phyloP scores from a whole-genome alignment of 2,797 vertebrate genomes.

The Alectoris magna region DNA sequence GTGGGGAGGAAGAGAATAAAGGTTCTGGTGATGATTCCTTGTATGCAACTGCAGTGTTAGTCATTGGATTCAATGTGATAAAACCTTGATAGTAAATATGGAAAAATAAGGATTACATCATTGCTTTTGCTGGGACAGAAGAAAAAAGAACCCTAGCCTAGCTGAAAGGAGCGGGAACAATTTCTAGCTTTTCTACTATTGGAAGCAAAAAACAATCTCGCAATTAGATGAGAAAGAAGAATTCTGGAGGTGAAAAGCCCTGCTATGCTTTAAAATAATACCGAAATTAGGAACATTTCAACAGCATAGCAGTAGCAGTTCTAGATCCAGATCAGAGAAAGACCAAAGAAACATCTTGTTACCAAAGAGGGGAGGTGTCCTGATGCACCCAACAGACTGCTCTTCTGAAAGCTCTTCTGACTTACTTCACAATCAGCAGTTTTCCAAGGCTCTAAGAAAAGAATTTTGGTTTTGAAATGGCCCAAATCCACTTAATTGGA shows the following conservation, averaged over 20 bases:
- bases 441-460: background rate
- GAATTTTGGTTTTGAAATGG: background rate
- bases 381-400: background rate
- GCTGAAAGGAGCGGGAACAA: background rate
- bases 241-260: background rate
- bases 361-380: too few relatives aligned
- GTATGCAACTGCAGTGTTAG: background rate
- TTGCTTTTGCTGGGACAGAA: background rate
- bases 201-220: background rate
- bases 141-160: background rate
- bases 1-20: background rate
- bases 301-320: background rate
- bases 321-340: background rate
- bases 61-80: constrained; percentile 4
- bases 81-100: background rate
- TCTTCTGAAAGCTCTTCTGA: background rate
- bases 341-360: background rate
- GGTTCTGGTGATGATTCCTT: background rate
- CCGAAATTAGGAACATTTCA: background rate
- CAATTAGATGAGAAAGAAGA: background rate
- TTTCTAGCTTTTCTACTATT: background rate
- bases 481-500: background rate
- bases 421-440: background rate
- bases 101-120: constrained; percentile 1
- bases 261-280: background rate